Conservation (phyloP, 2,888 invertebrate genomes). For the Isotomurus palustris region DNA sequence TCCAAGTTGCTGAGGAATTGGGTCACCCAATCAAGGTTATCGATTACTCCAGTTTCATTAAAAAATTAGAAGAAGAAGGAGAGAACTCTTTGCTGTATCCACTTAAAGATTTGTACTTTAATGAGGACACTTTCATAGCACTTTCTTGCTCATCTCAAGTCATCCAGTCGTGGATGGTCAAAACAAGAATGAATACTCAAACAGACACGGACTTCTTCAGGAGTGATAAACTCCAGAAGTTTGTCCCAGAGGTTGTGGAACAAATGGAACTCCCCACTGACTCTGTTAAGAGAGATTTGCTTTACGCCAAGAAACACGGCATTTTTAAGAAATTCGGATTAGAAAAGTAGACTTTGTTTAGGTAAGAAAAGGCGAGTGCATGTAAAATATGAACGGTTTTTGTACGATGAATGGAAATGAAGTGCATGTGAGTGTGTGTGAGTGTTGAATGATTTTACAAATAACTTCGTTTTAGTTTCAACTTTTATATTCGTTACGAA, state of each 20-base stretch:
- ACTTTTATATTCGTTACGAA: background rate
- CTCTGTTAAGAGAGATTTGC: constrained; percentile 15
- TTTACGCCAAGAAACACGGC: constrained; percentile 15
- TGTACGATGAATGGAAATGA: too few relatives aligned
- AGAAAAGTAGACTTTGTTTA: background rate
- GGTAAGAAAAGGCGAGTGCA: too few relatives aligned
- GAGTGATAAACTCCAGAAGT: constrained; percentile 9
- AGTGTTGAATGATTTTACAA: background rate
- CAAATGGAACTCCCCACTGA: constrained; percentile 4
- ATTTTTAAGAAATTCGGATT: constrained; percentile 18
- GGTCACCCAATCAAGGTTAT: constrained; percentile 2
- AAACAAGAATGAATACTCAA: background rate
- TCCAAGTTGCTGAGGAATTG: constrained; percentile 12
- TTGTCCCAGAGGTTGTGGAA: constrained; percentile 7
- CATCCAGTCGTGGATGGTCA: background rate
- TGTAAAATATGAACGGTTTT: too few relatives aligned
- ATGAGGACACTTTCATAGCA: constrained; percentile 3
- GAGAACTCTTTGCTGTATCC: constrained; percentile 10
- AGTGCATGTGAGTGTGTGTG: background rate
- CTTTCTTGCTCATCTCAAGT: background rate
- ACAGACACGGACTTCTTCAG: constrained; percentile 8
- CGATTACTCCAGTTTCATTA: constrained; percentile 13
- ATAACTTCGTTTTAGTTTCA: background rate
- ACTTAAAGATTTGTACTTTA: constrained; percentile 11
- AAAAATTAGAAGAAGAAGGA: constrained; percentile 3